Base-by-base conservation (phyloP, 2,888 invertebrate genomes). In the Bimastos eiseni region DNA sequence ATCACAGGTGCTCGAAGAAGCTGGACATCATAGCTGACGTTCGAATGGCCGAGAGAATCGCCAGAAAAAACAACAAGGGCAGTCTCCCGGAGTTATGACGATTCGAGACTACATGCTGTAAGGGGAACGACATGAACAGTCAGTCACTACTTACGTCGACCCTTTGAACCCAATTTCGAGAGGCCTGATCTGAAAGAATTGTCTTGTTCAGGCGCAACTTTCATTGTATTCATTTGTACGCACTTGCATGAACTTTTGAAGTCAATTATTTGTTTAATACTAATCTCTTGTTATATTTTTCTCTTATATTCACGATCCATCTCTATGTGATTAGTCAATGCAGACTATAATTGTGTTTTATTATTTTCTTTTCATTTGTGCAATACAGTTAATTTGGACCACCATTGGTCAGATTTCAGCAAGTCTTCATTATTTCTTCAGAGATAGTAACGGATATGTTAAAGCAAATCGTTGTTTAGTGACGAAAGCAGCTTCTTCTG, bases 1-100 rank as follows among this genome's bases (percentile, higher is more conserved):
- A 86, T 19, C 86, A 86, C 36, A 86, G 86, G 86, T 86, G 86
- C 86, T 86, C 86, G 86, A 86, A 86, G 86, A 86, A 86, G 86
- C 86, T 86, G 17, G 37, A 86, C 86, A 17, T 86, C 24, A 36
- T 36, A 34, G 17, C 19, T 21, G 86, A 86, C 36, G 21, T 86
- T 37, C 36, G 37, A 19, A 36, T 86, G 86, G 36, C 24, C 19
- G 86, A 86, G 21, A 86, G 24, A 24, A 1, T 86, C 21, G 86
- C 0, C 0, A 30, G 70, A n/a, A 70, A 70, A n/a, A 30, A 70
- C 70, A 70, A 70, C 30, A 70, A 2, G 17, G 15, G 11, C n/a
- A 30, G 30, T 8, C 30, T 70, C 30, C n/a, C 70, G 8, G 70
- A 4, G 70, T 70, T 30, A 70, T n/a, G 70, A 70, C 30, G 70